Base-by-base conservation (phyloP, 2,888 invertebrate species). In the Eristalinus aeneus region DNA sequence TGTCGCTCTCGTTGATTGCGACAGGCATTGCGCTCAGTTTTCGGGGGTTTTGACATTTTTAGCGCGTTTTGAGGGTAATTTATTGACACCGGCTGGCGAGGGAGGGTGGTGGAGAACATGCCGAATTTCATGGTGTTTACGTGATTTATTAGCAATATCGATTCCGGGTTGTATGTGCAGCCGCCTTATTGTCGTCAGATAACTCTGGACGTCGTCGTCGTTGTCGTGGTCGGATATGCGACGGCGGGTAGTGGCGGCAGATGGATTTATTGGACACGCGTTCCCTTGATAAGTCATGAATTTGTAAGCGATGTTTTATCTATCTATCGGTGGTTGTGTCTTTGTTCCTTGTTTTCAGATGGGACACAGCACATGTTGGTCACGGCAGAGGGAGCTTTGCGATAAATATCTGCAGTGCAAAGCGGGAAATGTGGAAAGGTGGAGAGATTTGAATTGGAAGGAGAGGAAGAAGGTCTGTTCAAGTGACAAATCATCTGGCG, bases 101-200 rank as follows among this genome's bases (percentile, higher is more conserved):
- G 1, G 23, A 4, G 1, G 6, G 3, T 8, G 68, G n/a, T 36
- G 4, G 69, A 23, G 11, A 69, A 23, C 58, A 53, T 63, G 31
- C 22, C 46, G 34, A 63, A 53, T 34, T 71, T 32, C 53, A 31
- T 67, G 53, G 53, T 53, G 67, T 53, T 67, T 67, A 53, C 36
- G 63, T 63, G 61, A 72, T 61, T 71, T 71, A 61, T 71, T 71
- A 60, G 34, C 16, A 20, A 60, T 71, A 71, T 71, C 22, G 71
- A 71, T 32, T 60, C 60, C 31, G 16, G 46, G 46, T 27, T 27
- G 27, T 27, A 27, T 5, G 27, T 27, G 5, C 27, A 16, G 46
- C 16, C 46, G 46, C 16, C 46, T 46, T 46, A 46, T 46, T 46
- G 46, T 46, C 46, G 46, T 46, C 46, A 46, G 46, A 46, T 46